Evolutionary conservation across 2,797 vertebrate genomes (phyloP).

Genomic region (Pseudochromis fuscus): DNA sequence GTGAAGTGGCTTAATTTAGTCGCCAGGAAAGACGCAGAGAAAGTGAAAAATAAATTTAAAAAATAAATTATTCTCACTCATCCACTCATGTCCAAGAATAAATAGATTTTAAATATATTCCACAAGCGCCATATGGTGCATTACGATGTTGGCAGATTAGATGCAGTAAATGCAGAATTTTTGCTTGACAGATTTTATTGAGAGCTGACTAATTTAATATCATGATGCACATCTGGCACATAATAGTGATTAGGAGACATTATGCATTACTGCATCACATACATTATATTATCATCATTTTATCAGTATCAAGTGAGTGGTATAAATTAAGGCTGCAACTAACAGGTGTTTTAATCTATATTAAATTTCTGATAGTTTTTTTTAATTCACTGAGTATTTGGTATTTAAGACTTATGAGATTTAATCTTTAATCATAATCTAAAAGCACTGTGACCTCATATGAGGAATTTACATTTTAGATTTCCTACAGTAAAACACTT

Average conservation of each 20-base stretch:
- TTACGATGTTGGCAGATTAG: background rate
- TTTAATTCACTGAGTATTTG: background rate
- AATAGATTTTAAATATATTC: conserved; percentile 12
- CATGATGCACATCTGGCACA: background rate
- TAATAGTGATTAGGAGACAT: no score
- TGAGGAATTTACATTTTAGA: no score
- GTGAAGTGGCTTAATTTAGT: conserved; percentile 16
- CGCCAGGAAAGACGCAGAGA: conserved; percentile 6
- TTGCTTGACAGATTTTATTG: conserved; percentile 15
- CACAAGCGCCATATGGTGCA: background rate
- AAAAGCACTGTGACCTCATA: no score
- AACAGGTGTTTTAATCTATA: background rate
- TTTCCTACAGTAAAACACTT: no score
- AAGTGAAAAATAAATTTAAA: no score
- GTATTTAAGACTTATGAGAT: background rate
- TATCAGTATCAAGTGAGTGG: background rate
- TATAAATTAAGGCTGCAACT: background rate
- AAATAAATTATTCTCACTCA: conserved; percentile 14
- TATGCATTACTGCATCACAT: background rate
- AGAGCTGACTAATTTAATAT: conserved; percentile 12
- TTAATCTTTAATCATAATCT: no score
- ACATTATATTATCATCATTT: background rate
- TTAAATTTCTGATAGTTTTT: background rate
- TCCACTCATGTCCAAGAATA: background rate
- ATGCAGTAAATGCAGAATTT: conserved; percentile 7